phyloP scores from a whole-genome alignment of 2,797 vertebrate genomes.

The Mormyrus hasselquistii region DNA sequence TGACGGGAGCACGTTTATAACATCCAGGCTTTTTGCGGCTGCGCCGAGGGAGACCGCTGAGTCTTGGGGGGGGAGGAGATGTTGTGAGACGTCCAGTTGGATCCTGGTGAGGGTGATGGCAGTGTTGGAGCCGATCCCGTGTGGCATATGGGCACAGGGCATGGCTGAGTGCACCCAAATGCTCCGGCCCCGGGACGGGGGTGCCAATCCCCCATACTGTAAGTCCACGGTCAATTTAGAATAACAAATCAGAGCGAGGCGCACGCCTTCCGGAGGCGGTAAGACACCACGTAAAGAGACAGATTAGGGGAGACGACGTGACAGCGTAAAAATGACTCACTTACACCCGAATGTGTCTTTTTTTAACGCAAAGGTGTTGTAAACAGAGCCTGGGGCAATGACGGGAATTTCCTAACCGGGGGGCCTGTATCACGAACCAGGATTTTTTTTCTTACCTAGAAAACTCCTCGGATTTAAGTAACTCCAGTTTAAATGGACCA shows the following conservation, averaged over 20 bases:
- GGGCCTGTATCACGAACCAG: neutral
- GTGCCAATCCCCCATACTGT: constrained; percentile 62
- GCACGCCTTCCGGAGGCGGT: constrained; percentile 3
- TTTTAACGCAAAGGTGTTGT: neutral
- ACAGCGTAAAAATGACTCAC: neutral
- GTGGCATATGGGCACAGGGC: constrained; percentile 72
- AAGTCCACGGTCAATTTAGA: constrained; percentile 10
- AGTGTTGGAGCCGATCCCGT: constrained; percentile 68
- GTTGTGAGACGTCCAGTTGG: constrained; percentile 1
- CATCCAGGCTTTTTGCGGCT: neutral
- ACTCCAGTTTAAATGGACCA: neutral
- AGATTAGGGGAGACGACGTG: neutral
- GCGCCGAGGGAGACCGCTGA: neutral
- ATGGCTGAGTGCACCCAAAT: constrained; percentile 73
- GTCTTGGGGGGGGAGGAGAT: neutral
- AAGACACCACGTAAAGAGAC: constrained; percentile 1
- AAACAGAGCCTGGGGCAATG: neutral
- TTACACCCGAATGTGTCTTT: neutral
- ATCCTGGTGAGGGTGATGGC: constrained; percentile 65
- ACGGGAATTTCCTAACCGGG: neutral
- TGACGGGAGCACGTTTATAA: neutral
- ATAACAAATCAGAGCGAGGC: neutral
- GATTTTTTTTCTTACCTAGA: neutral
- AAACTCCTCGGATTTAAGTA: neutral
- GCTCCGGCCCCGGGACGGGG: constrained; percentile 54